Evolutionary conservation across 2,113 vertebrate species (phyloP).

Genomic region (Naja naja): DNA sequence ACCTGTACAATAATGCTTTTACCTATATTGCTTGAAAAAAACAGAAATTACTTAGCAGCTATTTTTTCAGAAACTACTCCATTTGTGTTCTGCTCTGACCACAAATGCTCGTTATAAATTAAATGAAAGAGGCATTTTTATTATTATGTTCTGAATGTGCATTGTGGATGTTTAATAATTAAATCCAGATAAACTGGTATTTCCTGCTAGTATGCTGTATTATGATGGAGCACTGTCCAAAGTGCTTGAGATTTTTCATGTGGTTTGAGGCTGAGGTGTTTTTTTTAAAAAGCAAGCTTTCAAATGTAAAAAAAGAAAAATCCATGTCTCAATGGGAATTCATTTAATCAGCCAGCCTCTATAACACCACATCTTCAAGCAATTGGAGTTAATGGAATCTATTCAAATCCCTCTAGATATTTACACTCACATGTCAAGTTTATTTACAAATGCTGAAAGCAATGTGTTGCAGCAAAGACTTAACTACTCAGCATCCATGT

Average conservation of each 20-base stretch:
- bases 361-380: background rate
- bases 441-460: background rate
- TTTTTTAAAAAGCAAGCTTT: background rate
- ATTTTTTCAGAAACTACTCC: background rate
- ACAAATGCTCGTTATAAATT: slow-evolving; percentile 16
- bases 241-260: background rate
- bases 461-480: background rate
- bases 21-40: background rate
- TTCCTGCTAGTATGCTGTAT: slow-evolving; percentile 6
- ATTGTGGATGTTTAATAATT: slow-evolving; percentile 24
- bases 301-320: slow-evolving; percentile 1
- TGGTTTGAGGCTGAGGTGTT: background rate
- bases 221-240: background rate
- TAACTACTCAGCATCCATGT: background rate
- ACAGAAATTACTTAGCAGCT: background rate
- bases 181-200: slow-evolving; percentile 20
- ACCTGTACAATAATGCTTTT: background rate
- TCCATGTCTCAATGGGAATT: slow-evolving; percentile 1
- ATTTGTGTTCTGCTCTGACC: background rate
- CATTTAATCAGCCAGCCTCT: slow-evolving; percentile 9
- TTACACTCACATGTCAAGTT: background rate
- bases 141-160: slow-evolving; percentile 4
- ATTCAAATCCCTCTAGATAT: background rate
- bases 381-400: slow-evolving; percentile 21
- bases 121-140: slow-evolving; percentile 21